These are phyloP conservation scores for Turritopsis rubra DNA, from an alignment of 30 jellyfish, hydroid and myxozoan species.

Conservation along the genomic window DNA sequence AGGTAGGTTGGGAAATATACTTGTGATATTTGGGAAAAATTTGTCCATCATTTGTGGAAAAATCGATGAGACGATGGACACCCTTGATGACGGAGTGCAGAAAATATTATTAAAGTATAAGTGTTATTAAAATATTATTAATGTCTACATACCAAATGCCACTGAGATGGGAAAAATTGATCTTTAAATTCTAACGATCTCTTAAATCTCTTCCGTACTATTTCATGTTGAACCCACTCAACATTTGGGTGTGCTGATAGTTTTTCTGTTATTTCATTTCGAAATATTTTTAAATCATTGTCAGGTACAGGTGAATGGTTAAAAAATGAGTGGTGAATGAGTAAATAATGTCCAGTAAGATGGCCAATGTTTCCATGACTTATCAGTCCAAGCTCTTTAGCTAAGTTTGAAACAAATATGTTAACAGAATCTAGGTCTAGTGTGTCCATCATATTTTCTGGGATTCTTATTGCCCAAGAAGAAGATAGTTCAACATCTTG, in stretches of 20 bases:
- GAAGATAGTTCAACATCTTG: conserved; percentile 27
- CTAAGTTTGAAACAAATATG: conserved; percentile 45
- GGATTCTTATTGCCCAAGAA: conserved; percentile 83
- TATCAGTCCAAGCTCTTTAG: conserved; percentile 53
- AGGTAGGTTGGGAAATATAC: too few species aligned
- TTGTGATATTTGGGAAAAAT: too few species aligned
- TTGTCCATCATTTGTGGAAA: too few species aligned
- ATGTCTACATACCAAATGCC: conserved; percentile 89
- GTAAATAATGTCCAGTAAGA: conserved; percentile 69
- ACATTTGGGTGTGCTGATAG: conserved; percentile 59
- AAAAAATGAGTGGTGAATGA: conserved; percentile 73
- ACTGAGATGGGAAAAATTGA: conserved; percentile 97
- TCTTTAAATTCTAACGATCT: conserved; percentile 86
- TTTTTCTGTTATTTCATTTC: conserved; percentile 32
- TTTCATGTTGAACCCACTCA: conserved; percentile 87
- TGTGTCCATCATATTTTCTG: neutral
- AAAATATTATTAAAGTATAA: too few species aligned
- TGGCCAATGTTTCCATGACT: conserved; percentile 97
- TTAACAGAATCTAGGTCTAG: neutral
- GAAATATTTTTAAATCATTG: conserved; percentile 14
- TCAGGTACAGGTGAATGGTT: conserved; percentile 19
- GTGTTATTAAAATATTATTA: too few species aligned
- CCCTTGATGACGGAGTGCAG: too few species aligned
- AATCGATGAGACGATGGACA: too few species aligned
- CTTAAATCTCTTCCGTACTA: conserved; percentile 55